phyloP scores from a whole-genome alignment of 2,113 vertebrate genomes.

The Chloroceryle aenea region DNA sequence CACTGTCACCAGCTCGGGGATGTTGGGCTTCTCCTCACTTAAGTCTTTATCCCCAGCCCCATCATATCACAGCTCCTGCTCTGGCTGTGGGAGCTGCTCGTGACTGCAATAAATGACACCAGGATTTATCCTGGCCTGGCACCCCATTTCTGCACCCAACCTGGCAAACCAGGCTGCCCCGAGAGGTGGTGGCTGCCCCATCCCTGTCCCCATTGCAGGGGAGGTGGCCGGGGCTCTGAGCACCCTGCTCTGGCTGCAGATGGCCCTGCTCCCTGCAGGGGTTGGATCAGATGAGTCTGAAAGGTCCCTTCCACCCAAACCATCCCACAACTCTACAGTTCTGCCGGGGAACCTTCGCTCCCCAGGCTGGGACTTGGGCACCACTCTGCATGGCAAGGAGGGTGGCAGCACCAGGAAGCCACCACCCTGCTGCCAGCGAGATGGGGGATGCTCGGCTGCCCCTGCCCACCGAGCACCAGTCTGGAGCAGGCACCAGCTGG shows the following conservation, averaged over 20 bases:
- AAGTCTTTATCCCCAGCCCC: neutral
- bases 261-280: neutral
- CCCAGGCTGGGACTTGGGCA: no score
- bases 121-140: neutral
- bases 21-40: neutral
- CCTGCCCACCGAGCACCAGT: no score
- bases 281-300: neutral
- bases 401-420: no score
- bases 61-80: rapidly evolving
- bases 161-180: neutral
- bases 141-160: neutral
- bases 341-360: no score
- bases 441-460: no score
- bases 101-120: rapidly evolving
- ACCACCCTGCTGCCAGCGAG: no score
- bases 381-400: no score
- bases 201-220: neutral
- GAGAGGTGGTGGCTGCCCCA: neutral
- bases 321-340: neutral
- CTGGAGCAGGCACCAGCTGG: no score
- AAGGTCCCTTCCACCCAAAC: neutral
- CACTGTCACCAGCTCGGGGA: neutral
- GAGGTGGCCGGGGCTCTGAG: neutral
- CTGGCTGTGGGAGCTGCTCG: neutral
- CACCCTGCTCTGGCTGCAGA: neutral